Evolutionary conservation across 2,797 vertebrate species (phyloP).

Genomic region (Glossophaga mutica): DNA sequence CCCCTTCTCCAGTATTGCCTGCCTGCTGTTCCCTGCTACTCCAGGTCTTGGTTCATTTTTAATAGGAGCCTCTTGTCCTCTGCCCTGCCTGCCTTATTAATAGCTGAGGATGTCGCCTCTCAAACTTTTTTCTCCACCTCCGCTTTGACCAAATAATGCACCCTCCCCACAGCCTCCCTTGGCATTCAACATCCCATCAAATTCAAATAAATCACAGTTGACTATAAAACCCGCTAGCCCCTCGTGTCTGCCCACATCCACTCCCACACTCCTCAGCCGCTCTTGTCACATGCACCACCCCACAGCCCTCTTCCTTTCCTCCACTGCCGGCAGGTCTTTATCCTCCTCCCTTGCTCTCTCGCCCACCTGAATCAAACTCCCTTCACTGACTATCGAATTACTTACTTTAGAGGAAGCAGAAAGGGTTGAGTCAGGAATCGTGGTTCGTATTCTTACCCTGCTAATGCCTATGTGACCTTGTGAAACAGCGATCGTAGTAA

Average conservation of each 20-base stretch:
- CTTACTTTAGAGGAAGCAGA: conserved; percentile 31
- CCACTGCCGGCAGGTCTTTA: not conserved
- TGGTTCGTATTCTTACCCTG: not conserved
- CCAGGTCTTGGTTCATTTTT: not conserved
- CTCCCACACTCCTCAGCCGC: conserved; percentile 37
- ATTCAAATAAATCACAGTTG: conserved; percentile 68
- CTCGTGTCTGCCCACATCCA: conserved; percentile 52
- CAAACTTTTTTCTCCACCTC: conserved; percentile 15
- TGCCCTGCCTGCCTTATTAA: not conserved
- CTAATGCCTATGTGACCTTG: not conserved
- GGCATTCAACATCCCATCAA: conserved; percentile 43
- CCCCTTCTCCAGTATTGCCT: not conserved
- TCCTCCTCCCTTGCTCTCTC: not conserved
- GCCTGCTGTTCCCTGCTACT: not conserved
- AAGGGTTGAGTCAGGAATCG: conserved; percentile 44
- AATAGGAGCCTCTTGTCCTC: not conserved
- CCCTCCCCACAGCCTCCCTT: conserved; percentile 11
- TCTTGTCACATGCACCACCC: not conserved
- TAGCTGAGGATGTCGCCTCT: not conserved
- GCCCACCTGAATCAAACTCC: conserved; percentile 15
- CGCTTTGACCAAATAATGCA: conserved; percentile 54
- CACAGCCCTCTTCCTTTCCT: not conserved
- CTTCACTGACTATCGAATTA: not conserved
- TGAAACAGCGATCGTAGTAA: not conserved
- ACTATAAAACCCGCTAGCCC: conserved; percentile 54